Evolutionary conservation across 2,113 vertebrate species (phyloP).

Genomic region (Struthidea cinerea): DNA sequence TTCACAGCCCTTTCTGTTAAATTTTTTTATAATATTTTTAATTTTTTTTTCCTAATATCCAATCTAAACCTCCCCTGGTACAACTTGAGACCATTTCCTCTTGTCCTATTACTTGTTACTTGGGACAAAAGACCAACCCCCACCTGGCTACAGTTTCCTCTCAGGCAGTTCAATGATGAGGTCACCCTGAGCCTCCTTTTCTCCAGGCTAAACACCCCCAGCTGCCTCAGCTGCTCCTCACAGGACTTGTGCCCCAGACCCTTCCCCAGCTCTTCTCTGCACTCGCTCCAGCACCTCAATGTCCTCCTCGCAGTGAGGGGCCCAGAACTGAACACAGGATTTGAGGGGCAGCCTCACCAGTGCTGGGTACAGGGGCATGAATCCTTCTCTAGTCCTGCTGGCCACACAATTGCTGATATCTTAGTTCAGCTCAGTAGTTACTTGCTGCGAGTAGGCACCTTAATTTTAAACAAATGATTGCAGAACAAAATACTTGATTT

Average conservation of each 20-base stretch:
- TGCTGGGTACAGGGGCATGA: background rate
- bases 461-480: background rate
- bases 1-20: background rate
- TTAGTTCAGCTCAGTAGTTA: background rate
- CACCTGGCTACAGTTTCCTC: background rate
- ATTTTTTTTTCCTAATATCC: background rate
- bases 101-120: background rate
- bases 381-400: background rate
- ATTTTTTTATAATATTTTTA: background rate
- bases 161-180: background rate
- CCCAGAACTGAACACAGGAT: background rate
- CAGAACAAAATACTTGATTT: background rate
- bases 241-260: background rate
- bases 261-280: background rate
- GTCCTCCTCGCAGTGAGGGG: background rate
- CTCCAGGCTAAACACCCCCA: background rate
- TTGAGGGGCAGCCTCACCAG: background rate
- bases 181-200: background rate
- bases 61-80: background rate
- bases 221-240: background rate
- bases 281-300: background rate
- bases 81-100: background rate
- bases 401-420: background rate
- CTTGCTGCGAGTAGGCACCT: background rate
- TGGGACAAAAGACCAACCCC: background rate